Percentiles rank a stretch among this genome's conserved stretches.
These are phyloP conservation scores for Mystacides longicornis DNA, from an alignment of 2,888 invertebrate species.

Conservation along the genomic window DNA sequence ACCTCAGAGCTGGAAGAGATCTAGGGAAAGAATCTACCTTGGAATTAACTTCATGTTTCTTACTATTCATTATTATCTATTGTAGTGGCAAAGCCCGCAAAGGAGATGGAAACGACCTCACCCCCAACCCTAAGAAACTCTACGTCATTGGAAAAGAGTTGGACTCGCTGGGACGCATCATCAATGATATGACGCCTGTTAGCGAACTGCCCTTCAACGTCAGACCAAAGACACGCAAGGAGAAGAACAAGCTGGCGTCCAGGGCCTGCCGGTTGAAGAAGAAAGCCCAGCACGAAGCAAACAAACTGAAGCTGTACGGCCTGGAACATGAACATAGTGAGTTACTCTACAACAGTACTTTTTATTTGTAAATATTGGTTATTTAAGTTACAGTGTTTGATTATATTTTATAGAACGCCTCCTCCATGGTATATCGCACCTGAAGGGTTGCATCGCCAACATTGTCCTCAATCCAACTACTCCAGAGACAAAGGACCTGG, in stretches of 20 bases:
- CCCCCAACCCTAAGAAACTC: slow-evolving; percentile 89
- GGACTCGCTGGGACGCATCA: slow-evolving; percentile 81
- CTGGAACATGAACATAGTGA: slow-evolving; percentile 92
- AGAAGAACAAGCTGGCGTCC: slow-evolving; percentile 96
- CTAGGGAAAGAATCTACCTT: too few relatives aligned
- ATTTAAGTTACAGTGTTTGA: too few relatives aligned
- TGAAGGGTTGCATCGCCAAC: slow-evolving; percentile 64
- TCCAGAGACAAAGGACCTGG: slow-evolving; percentile 62
- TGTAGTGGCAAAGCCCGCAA: slow-evolving; percentile 82
- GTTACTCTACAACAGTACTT: too few relatives aligned
- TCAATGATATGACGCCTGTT: slow-evolving; percentile 94
- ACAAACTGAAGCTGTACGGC: slow-evolving; percentile 91
- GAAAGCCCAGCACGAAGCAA: slow-evolving; percentile 98
- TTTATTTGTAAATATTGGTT: too few relatives aligned
- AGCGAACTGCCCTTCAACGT: slow-evolving; percentile 86
- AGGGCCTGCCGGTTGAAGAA: slow-evolving; percentile 96
- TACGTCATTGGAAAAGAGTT: slow-evolving; percentile 87
- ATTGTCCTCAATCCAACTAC: slow-evolving; percentile 51
- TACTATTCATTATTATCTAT: slow-evolving; percentile 5
- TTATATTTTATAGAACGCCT: slow-evolving; percentile 59
- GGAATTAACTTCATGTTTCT: too few relatives aligned
- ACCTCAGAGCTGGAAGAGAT: too few relatives aligned
- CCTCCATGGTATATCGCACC: slow-evolving; percentile 67
- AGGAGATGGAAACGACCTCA: slow-evolving; percentile 96
- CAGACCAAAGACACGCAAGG: slow-evolving; percentile 88